phyloP scores from a whole-genome alignment of 2,113 vertebrate genomes.

The Hippoglossus stenolepis region DNA sequence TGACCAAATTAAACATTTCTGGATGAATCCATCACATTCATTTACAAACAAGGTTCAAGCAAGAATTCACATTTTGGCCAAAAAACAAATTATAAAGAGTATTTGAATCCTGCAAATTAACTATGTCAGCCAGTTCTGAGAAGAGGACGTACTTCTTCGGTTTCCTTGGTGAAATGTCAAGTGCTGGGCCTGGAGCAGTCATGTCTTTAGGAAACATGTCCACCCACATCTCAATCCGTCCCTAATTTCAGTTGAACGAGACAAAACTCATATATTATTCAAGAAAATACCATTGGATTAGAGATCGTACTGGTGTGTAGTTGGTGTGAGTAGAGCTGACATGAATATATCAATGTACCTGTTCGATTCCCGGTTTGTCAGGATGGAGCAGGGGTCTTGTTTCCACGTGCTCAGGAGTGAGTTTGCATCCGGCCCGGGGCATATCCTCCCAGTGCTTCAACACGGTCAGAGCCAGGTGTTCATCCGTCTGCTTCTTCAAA shows the following conservation, averaged over 20 bases:
- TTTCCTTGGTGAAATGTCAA: constrained; percentile 95
- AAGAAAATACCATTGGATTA: too few relatives aligned
- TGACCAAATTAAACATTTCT: not conserved
- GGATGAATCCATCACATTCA: too few relatives aligned
- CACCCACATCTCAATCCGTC: constrained; percentile 98
- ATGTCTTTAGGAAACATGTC: constrained; percentile 98
- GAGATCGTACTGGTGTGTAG: not conserved
- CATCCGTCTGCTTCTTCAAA: constrained; percentile 92
- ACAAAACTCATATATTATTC: not conserved
- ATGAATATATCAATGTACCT: constrained; percentile 77
- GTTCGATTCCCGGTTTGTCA: constrained; percentile 96
- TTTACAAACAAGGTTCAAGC: too few relatives aligned
- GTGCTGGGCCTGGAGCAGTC: constrained; percentile 91
- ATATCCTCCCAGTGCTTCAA: constrained; percentile 94
- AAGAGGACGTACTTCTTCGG: constrained; percentile 90
- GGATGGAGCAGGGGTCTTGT: constrained; percentile 93
- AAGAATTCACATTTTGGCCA: too few relatives aligned
- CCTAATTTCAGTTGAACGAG: constrained; percentile 76
- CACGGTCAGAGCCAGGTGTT: constrained; percentile 90
- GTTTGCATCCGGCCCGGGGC: constrained; percentile 88
- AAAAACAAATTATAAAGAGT: too few relatives aligned
- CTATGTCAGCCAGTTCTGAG: not conserved
- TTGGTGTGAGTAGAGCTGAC: not conserved
- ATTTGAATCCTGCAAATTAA: not conserved
- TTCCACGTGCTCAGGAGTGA: constrained; percentile 94